These are phyloP conservation scores for Stomorhina lunata DNA, from an alignment of 2,888 invertebrate species.

Conservation along the genomic window DNA sequence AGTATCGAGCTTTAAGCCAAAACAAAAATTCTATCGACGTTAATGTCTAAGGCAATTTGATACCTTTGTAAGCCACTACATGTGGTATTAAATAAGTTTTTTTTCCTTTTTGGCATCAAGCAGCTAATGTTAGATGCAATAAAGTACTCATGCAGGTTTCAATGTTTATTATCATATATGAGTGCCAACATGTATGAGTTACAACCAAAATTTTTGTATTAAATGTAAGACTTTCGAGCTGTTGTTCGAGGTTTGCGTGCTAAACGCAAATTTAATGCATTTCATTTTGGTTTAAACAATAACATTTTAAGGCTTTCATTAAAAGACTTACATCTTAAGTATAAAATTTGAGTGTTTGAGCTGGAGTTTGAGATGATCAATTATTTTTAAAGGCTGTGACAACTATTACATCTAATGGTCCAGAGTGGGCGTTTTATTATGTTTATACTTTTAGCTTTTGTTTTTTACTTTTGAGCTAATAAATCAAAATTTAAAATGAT, in stretches of 20 bases:
- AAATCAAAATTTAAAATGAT: conserved; percentile 49
- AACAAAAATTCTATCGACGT: neutral
- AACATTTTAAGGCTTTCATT: conserved; percentile 36
- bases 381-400: conserved; percentile 54
- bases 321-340: neutral
- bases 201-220: conserved; percentile 36
- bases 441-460: conserved; percentile 11
- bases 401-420: conserved; percentile 62
- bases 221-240: conserved; percentile 1
- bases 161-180: conserved; percentile 35
- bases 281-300: conserved; percentile 51
- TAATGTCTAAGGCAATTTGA: conserved; percentile 32
- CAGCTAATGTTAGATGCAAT: conserved; percentile 22
- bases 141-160: neutral
- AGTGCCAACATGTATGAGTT: conserved; percentile 21
- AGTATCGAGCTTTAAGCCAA: neutral
- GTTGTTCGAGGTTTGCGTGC: conserved; percentile 54
- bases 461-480: conserved; percentile 14
- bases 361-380: conserved; percentile 37
- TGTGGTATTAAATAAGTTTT: conserved; percentile 27
- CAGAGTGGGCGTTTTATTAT: conserved; percentile 54
- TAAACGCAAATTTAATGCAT: conserved; percentile 59
- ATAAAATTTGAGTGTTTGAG: neutral
- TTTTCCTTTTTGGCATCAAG: conserved; percentile 18
- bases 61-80: conserved; percentile 32